Percentiles rank a stretch among this genome's conserved stretches.
Conservation (phyloP, 2,113 vertebrate species). For the Leptocoma aspasia region DNA sequence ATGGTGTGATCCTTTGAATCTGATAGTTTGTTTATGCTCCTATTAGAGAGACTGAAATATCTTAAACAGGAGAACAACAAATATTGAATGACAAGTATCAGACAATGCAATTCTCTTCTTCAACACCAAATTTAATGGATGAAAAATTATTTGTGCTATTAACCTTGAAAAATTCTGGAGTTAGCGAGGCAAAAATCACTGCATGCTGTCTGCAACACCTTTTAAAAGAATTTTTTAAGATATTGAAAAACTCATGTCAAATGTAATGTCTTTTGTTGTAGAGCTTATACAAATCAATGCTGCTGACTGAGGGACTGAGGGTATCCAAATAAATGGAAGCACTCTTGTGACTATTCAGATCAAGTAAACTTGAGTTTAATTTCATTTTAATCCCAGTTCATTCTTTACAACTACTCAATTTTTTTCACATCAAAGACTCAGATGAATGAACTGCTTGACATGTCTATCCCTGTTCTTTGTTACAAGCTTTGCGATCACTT, state of each 20-base stretch:
- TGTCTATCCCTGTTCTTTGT: neutral
- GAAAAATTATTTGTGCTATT: neutral
- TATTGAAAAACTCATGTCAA: neutral
- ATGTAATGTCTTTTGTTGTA: neutral
- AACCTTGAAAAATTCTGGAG: neutral
- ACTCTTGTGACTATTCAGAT: neutral
- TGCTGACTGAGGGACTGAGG: neutral
- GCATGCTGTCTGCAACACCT: neutral
- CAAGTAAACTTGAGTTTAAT: neutral
- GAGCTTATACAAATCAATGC: neutral
- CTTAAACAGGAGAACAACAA: neutral
- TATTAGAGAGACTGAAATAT: neutral
- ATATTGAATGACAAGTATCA: neutral
- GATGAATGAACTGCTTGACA: neutral
- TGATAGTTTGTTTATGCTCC: neutral
- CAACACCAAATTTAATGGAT: neutral
- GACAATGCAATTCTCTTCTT: neutral
- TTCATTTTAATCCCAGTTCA: neutral
- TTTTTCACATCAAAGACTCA: neutral
- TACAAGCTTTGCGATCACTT: neutral
- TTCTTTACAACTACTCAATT: neutral
- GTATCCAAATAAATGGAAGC: neutral
- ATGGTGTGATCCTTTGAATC: neutral
- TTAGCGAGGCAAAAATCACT: neutral
- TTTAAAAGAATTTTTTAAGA: neutral